Evolutionary conservation across 2,888 invertebrate genomes (phyloP), one percentile per base, ranked within the genome.

Genomic region (Leucozona laternaria): DNA sequence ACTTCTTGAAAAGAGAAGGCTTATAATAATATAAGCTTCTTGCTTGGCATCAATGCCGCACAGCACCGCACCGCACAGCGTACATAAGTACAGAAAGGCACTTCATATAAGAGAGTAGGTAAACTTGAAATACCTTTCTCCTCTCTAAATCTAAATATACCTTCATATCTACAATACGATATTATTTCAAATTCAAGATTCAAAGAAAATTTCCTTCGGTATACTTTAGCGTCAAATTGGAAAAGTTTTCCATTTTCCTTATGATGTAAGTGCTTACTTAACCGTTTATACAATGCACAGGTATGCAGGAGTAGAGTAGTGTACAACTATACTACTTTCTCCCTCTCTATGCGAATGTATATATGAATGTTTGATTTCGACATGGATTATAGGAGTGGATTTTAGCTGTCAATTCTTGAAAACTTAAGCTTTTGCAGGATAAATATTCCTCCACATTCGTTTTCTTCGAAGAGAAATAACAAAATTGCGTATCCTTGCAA

Each of bases 191-290:
- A 86, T 82, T 82, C 81, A 25, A 62, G 60, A 85, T 78, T 79
- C 86, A 71, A 82, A 73, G 48, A 73, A 81, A 78, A 37, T 81
- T 79, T 70, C 64, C 82, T 79, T 71, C 73, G 58, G 80, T 31
- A 20, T 50, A 66, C 68, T 82, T 86, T 75, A 82, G 75, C 82
- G 66, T 86, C 75, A 86, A 82, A 86, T 82, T 86, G 86, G 86
- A 86, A 86, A 86, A 86, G 78, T 86, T 79, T 86, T 86, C 86
- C 71, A 79, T 86, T 86, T 82, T 82, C 64, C 73, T 75, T 75
- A 57, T 82, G 64, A 71, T 68, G 64, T 81, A 78, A 78, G 73
- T 78, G 86, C 78, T 77, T 80, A 55, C 75, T 79, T 79, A 75
- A 66, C 83, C 79, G 73, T 79, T 37, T 37, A 22, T 15, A 37